phyloP scores from a whole-genome alignment of 2,797 vertebrate species.

The Danionella dracula region DNA sequence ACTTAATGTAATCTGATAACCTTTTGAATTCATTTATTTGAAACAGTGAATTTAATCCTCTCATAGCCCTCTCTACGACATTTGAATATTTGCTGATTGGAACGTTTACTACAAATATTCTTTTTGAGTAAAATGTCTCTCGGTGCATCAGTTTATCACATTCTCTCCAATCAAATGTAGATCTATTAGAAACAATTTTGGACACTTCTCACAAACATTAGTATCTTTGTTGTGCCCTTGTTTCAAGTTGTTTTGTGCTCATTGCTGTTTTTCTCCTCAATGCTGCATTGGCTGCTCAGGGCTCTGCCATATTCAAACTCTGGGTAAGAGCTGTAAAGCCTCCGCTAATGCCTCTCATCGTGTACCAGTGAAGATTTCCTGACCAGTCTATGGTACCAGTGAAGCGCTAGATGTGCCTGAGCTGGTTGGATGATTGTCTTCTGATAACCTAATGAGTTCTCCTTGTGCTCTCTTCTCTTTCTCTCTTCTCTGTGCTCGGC shows the following conservation, averaged over 20 bases:
- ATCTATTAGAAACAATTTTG: too few species aligned
- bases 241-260: slow-evolving; percentile 33
- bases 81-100: too few species aligned
- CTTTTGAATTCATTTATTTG: too few species aligned
- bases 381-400: slow-evolving; percentile 5
- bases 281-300: slow-evolving; percentile 70
- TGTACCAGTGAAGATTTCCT: background rate
- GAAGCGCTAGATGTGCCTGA: background rate
- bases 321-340: slow-evolving; percentile 78
- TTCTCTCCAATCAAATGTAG: too few species aligned
- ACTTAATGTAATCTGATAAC: too few species aligned
- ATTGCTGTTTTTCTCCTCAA: slow-evolving; percentile 54
- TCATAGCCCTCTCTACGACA: too few species aligned
- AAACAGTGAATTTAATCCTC: too few species aligned
- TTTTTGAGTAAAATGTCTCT: too few species aligned
- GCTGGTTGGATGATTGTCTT: background rate
- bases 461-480: slow-evolving; percentile 6
- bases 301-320: slow-evolving; percentile 87
- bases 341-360: background rate
- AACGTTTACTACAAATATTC: too few species aligned
- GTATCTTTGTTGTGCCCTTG: too few species aligned
- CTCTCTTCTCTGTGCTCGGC: slow-evolving; percentile 25
- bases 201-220: too few species aligned
- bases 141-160: too few species aligned
- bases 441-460: background rate